phyloP scores from a whole-genome alignment of 1,140 invertebrate genomes.

The Macrocentrus cingulum region DNA sequence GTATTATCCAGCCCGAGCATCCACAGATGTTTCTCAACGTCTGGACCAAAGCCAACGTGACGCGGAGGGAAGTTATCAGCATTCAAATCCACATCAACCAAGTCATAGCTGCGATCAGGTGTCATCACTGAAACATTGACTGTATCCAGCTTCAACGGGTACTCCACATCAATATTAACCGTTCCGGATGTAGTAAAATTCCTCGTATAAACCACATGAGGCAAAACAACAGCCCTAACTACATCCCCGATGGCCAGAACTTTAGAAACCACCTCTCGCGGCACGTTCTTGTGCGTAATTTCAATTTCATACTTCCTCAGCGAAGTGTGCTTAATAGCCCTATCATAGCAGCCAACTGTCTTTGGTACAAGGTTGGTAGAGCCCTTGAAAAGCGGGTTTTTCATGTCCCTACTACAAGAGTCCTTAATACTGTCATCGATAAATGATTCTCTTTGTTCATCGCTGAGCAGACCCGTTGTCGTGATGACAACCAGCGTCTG shows the following conservation, averaged over 20 bases:
- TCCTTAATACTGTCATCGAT: conserved; percentile 19
- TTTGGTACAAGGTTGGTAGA: conserved; percentile 30
- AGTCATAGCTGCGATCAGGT: conserved; percentile 31
- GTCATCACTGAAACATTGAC: conserved; percentile 35
- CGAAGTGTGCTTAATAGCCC: conserved; percentile 34
- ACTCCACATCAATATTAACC: conserved; percentile 31
- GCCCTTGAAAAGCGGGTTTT: conserved; percentile 31
- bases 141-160: conserved; percentile 27
- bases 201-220: conserved; percentile 30
- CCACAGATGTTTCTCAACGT: conserved; percentile 29
- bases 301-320: conserved; percentile 38
- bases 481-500: conserved; percentile 32
- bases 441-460: conserved; percentile 39
- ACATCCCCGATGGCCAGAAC: conserved; percentile 23
- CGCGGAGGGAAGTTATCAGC: conserved; percentile 23
- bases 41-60: conserved; percentile 29
- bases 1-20: conserved; percentile 35
- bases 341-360: conserved; percentile 37
- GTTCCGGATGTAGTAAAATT: conserved; percentile 29
- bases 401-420: conserved; percentile 32
- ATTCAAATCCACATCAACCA: conserved; percentile 27
- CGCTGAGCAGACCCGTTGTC: conserved; percentile 34
- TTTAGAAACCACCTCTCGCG: conserved; percentile 3
- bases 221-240: conserved; percentile 15
- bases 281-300: conserved; percentile 34